Conservation (phyloP, 92 coral and sea anemone genomes). For the Bergia puertoricense region DNA sequence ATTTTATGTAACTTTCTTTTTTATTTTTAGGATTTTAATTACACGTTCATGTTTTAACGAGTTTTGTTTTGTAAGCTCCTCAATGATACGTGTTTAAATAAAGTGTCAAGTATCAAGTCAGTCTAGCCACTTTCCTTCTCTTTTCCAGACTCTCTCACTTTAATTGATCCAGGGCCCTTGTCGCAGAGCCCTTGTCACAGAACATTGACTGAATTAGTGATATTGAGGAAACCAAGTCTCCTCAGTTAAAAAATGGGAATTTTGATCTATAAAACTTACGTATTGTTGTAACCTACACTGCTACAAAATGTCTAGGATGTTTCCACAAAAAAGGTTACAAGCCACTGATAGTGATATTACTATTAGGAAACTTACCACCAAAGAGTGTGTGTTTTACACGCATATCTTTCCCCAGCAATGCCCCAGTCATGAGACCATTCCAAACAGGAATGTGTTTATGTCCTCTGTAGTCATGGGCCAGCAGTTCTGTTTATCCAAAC, state of each 20-base stretch:
- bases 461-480: background rate
- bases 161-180: too few relatives aligned
- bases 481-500: background rate
- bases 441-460: background rate
- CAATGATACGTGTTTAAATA: too few relatives aligned
- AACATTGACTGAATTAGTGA: background rate
- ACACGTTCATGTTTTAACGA: too few relatives aligned
- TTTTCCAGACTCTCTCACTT: background rate
- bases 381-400: conserved; percentile 37
- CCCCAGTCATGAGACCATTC: conserved; percentile 18
- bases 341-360: background rate
- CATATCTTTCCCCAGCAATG: conserved; percentile 16
- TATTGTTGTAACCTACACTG: background rate
- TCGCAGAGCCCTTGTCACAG: too few relatives aligned
- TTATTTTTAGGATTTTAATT: too few relatives aligned
- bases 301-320: background rate
- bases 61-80: too few relatives aligned
- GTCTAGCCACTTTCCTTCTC: too few relatives aligned
- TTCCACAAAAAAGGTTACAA: background rate
- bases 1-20: too few relatives aligned
- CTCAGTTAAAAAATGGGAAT: background rate
- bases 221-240: too few relatives aligned
- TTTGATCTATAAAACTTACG: background rate
- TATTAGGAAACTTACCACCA: conserved; percentile 20
- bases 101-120: too few relatives aligned